phyloP scores from a whole-genome alignment of 2,888 invertebrate genomes.

The Xiphydria camelus region DNA sequence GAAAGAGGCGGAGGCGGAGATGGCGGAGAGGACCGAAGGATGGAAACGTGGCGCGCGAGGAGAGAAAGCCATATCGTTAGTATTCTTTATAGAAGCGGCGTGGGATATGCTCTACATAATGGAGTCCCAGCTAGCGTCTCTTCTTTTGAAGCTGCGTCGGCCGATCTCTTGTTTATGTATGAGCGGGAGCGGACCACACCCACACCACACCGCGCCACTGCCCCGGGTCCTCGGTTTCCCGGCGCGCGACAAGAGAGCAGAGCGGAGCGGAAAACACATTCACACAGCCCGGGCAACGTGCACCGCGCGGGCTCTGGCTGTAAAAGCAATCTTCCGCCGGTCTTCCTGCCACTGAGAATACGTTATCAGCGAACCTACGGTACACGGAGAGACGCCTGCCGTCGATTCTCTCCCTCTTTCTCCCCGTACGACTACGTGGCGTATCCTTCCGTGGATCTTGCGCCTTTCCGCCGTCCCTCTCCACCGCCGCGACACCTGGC shows the following conservation, averaged over 20 bases:
- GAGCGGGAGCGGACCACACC: slow-evolving; percentile 52
- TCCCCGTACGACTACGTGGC: neutral
- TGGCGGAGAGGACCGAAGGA: slow-evolving; percentile 24
- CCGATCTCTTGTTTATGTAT: slow-evolving; percentile 59
- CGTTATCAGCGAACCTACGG: slow-evolving; percentile 41
- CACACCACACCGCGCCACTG: slow-evolving; percentile 29
- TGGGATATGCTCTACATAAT: slow-evolving; percentile 58
- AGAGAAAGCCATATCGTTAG: slow-evolving; percentile 46
- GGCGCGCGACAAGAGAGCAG: slow-evolving; percentile 22
- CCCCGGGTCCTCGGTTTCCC: slow-evolving; percentile 29
- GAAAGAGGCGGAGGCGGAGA: slow-evolving; percentile 7
- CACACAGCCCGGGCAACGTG: slow-evolving; percentile 35
- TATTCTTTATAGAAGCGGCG: slow-evolving; percentile 56
- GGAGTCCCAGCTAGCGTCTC: slow-evolving; percentile 53
- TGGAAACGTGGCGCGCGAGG: neutral
- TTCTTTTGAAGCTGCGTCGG: slow-evolving; percentile 55
- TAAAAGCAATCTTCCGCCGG: slow-evolving; percentile 52
- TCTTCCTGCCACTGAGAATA: slow-evolving; percentile 45
- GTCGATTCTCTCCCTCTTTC: slow-evolving; percentile 10
- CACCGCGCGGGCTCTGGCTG: slow-evolving; percentile 29
- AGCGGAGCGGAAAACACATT: slow-evolving; percentile 30
- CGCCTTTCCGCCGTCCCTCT: too few relatives aligned
- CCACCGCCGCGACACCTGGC: too few relatives aligned
- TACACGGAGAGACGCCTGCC: neutral
- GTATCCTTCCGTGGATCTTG: too few relatives aligned